Evolutionary conservation across 2,113 vertebrate genomes (phyloP).

Genomic region (Coregonus clupeaformis): DNA sequence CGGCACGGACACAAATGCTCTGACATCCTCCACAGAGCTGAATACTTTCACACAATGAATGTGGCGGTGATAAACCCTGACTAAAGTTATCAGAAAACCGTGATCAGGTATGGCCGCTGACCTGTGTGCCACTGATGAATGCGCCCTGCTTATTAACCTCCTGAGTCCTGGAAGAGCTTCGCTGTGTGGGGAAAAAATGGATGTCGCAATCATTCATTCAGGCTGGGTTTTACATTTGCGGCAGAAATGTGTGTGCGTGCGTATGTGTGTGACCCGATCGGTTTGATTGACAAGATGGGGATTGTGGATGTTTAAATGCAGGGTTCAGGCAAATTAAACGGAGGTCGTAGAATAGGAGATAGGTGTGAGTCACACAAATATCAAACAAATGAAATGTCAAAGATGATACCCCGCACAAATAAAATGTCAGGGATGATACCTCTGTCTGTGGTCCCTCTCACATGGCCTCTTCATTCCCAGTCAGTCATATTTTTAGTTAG

Average conservation of each 20-base stretch:
- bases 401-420: constrained; percentile 56
- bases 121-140: constrained; percentile 17
- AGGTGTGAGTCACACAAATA: constrained; percentile 58
- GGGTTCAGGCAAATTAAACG: constrained; percentile 57
- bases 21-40: background rate
- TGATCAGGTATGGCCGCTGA: constrained; percentile 14
- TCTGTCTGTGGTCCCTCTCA: constrained; percentile 37
- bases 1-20: background rate
- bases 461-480: constrained; percentile 44
- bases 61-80: constrained; percentile 18
- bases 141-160: constrained; percentile 17
- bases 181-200: constrained; percentile 19
- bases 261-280: background rate
- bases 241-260: background rate
- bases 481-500: constrained; percentile 48
- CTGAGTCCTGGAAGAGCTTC: constrained; percentile 7
- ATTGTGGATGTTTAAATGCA: constrained; percentile 49
- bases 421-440: constrained; percentile 64
- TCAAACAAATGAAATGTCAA: constrained; percentile 64
- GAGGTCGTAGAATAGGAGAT: constrained; percentile 28
- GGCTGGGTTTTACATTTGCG: background rate
- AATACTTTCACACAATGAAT: background rate
- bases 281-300: constrained; percentile 14
- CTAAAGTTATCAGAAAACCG: constrained; percentile 15
- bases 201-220: constrained; percentile 24